Conservation (phyloP, 2,797 vertebrate genomes). For the Leucoraja ocellata region DNA sequence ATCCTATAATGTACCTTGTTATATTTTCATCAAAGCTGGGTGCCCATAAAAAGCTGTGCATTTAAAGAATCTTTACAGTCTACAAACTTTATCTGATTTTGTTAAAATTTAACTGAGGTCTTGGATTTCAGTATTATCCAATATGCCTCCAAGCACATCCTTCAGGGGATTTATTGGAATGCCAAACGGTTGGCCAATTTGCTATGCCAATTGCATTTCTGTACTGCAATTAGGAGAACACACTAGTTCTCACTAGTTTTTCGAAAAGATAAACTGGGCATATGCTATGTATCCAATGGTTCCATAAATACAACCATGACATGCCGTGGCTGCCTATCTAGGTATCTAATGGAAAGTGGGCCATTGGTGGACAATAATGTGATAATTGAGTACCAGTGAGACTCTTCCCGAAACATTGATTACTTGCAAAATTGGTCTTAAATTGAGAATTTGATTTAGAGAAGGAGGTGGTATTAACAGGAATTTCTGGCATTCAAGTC, state of each 20-base stretch:
- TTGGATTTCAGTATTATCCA: neutral
- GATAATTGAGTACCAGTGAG: neutral
- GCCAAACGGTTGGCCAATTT: neutral
- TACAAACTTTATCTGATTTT: neutral
- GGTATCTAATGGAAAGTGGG: neutral
- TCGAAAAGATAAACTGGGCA: neutral
- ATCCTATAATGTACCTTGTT: neutral
- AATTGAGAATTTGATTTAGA: neutral
- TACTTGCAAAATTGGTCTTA: neutral
- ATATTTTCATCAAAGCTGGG: neutral
- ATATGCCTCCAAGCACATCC: neutral
- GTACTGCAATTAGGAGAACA: neutral
- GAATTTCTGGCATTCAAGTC: constrained; percentile 11
- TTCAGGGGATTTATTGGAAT: neutral
- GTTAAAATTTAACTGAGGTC: neutral
- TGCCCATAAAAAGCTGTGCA: neutral
- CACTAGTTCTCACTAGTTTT: neutral
- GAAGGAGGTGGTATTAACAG: neutral
- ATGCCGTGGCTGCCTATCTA: neutral
- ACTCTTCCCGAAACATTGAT: neutral
- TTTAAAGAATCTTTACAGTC: neutral
- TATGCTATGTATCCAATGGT: neutral
- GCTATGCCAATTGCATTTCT: neutral
- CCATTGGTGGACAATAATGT: neutral
- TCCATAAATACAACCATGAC: neutral